Evolutionary conservation across 1,140 invertebrate species (phyloP).

Genomic region (Thaumetopoea pityocampa): DNA sequence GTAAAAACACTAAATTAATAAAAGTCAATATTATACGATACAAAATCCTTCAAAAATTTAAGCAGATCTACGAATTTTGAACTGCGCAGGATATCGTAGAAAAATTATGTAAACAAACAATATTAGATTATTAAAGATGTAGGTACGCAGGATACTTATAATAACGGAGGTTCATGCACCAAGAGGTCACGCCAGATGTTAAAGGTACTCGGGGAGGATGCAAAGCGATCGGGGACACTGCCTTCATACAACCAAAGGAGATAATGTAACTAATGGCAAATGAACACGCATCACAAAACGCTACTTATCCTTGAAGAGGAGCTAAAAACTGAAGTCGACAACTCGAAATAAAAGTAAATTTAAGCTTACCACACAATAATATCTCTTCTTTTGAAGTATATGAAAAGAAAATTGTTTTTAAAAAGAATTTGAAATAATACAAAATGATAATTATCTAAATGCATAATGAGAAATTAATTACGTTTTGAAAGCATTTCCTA

Average conservation of each 20-base stretch:
- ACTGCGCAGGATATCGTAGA: conserved; percentile 44
- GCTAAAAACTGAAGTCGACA: conserved; percentile 38
- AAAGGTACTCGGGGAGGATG: conserved; percentile 65
- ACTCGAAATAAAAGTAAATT: conserved; percentile 32
- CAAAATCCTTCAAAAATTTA: conserved; percentile 44
- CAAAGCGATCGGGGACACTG: conserved; percentile 75
- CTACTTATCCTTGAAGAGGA: conserved; percentile 40
- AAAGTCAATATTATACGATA: conserved; percentile 24
- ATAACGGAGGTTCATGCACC: conserved; percentile 62
- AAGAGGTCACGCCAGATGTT: conserved; percentile 74
- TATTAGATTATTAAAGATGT: conserved; percentile 36
- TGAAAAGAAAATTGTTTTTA: conserved; percentile 33
- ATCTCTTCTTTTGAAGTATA: conserved; percentile 35
- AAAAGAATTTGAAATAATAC: conserved; percentile 30
- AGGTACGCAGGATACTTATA: conserved; percentile 24
- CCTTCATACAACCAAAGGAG: conserved; percentile 73
- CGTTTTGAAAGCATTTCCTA: conserved; percentile 50
- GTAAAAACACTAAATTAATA: conserved; percentile 19
- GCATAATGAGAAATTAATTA: conserved; percentile 34
- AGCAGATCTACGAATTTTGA: conserved; percentile 55
- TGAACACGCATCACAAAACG: conserved; percentile 48
- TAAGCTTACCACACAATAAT: conserved; percentile 45
- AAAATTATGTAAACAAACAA: conserved; percentile 33
- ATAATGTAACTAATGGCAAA: conserved; percentile 53
- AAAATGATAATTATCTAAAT: conserved; percentile 37